phyloP scores from a whole-genome alignment of 1,140 invertebrate genomes.

The Gerris buenoi region DNA sequence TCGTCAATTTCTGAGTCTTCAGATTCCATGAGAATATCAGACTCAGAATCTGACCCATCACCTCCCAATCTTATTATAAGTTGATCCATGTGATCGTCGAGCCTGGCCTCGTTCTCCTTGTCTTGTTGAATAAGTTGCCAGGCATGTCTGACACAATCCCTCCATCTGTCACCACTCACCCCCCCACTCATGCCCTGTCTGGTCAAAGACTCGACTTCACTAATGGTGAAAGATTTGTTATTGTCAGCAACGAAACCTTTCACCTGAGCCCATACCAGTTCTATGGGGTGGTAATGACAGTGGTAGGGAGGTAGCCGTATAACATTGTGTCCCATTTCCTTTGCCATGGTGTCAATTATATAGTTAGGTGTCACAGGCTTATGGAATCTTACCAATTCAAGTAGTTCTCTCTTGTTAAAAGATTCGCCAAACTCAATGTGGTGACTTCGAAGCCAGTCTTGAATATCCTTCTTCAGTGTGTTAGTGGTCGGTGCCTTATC shows the following conservation, averaged over 20 bases:
- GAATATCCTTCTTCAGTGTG: not conserved
- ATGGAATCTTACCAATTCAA: not conserved
- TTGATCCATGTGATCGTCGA: not conserved
- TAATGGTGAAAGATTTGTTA: conserved; percentile 20
- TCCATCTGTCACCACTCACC: not conserved
- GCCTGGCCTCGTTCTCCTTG: not conserved
- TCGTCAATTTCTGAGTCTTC: not conserved
- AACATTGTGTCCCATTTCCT: conserved; percentile 16
- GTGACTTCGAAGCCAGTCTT: not conserved
- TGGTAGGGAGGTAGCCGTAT: conserved; percentile 23
- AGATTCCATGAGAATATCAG: not conserved
- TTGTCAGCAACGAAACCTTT: conserved; percentile 17
- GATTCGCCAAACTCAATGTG: not conserved
- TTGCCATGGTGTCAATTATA: not conserved
- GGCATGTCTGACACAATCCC: not conserved
- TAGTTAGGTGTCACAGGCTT: not conserved
- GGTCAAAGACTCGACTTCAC: conserved; percentile 10
- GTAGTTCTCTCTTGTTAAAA: not conserved
- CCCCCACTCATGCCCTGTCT: not conserved
- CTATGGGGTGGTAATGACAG: conserved; percentile 22
- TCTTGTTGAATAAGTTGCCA: not conserved
- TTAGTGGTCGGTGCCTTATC: not conserved
- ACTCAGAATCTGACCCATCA: not conserved
- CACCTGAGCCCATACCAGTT: conserved; percentile 20
- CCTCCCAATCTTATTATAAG: not conserved